phyloP scores from a whole-genome alignment of 2,888 invertebrate genomes.

The Pachliopta kotzebuea region DNA sequence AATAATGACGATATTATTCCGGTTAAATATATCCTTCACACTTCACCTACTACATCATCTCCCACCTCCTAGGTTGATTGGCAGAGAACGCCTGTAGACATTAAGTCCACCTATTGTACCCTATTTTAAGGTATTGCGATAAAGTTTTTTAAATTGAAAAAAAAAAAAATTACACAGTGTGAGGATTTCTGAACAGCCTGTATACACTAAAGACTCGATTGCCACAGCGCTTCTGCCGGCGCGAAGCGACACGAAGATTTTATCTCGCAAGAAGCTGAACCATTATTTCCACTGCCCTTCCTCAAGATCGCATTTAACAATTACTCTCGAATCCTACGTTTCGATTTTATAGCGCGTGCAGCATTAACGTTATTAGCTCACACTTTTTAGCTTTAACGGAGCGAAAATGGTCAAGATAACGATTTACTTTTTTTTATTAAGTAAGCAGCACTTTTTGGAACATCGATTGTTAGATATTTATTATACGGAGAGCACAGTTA shows the following conservation, averaged over 20 bases:
- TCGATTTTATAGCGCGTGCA: constrained; percentile 29
- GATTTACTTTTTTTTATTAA: constrained; percentile 1
- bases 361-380: constrained; percentile 27
- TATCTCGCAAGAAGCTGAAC: constrained; percentile 52
- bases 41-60: no score
- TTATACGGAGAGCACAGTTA: no score
- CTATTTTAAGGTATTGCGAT: no score
- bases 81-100: no score
- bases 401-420: constrained; percentile 14
- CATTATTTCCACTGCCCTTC: constrained; percentile 53
- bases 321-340: constrained; percentile 35
- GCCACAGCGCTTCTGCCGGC: constrained; percentile 34
- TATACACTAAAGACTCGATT: constrained; percentile 32
- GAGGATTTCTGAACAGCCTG: no score
- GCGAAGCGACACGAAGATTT: constrained; percentile 49
- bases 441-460: not conserved
- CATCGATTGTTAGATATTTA: not conserved
- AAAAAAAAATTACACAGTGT: no score
- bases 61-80: no score
- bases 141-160: no score
- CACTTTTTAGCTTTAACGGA: constrained; percentile 14
- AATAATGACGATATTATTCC: no score
- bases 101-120: no score
- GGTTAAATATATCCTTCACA: no score
- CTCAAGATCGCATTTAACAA: constrained; percentile 42